Percentiles rank a stretch among this genome's conserved stretches.
phyloP scores from a whole-genome alignment of 2,113 vertebrate genomes.

The Sisor rabdophorus region DNA sequence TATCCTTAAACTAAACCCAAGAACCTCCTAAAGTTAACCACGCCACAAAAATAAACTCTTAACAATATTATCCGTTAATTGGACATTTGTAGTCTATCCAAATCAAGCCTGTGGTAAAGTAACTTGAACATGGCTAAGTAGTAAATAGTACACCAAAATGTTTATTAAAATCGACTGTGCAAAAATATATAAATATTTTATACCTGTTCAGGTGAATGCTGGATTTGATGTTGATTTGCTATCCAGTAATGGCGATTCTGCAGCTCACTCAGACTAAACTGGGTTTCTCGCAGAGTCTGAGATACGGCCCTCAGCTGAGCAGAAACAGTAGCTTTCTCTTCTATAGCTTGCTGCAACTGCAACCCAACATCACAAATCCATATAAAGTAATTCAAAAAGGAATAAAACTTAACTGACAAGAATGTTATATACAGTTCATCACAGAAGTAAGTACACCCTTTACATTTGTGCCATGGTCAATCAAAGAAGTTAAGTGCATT shows the following conservation, averaged over 20 bases:
- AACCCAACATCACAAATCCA: not conserved
- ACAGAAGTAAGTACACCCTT: no score
- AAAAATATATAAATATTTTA: not conserved
- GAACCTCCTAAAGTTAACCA: not conserved
- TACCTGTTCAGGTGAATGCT: constrained; percentile 35
- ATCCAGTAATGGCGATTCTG: constrained; percentile 75
- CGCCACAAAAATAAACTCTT: not conserved
- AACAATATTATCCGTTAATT: not conserved
- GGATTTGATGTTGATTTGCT: constrained; percentile 68
- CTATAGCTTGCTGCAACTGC: constrained; percentile 72
- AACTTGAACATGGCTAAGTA: not conserved
- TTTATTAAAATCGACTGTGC: not conserved
- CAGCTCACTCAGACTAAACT: constrained; percentile 65
- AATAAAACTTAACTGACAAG: no score
- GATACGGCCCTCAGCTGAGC: constrained; percentile 75
- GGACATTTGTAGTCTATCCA: not conserved
- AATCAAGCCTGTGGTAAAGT: not conserved
- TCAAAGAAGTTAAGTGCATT: no score
- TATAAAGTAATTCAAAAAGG: no score
- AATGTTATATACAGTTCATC: no score
- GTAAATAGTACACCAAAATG: not conserved
- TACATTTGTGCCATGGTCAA: no score
- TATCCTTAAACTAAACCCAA: not conserved
- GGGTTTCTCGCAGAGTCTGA: constrained; percentile 76
- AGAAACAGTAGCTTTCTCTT: constrained; percentile 73